Evolutionary conservation across 2,888 invertebrate species (phyloP), one percentile per base, ranked within the genome.

Genomic region (Bursaphelenchus okinawaensis): DNA sequence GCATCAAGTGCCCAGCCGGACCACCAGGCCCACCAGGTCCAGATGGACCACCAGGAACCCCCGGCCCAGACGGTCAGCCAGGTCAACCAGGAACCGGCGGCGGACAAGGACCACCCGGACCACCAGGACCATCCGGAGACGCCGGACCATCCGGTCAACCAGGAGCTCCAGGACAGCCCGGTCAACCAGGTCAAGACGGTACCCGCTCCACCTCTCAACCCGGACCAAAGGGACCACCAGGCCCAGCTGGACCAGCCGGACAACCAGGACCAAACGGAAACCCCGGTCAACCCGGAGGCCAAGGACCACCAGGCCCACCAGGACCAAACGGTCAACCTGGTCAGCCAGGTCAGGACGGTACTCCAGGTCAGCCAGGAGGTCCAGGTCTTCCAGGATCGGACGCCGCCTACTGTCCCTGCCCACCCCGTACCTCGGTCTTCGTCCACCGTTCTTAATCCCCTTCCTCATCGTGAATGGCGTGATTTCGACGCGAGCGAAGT

Each of bases 1-100:
- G 77, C 65, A 62, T 75, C 68, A 69, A 71, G 68, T 77, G 77
- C 71, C 73, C 75, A 50, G 65, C 61, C 27, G 77, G 77, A 64
- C 68, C 74, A 26, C 69, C 74, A 8, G 76, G 74, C 27, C 63
- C 66, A 8, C 26, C 51, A 7, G 67, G 67, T 16, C 62, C 67
- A 20, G 63, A 60, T 28, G 66, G 66, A 19, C 28, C 71, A 51
- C 67, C 72, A 22, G 76, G 76, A 68, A 67, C 68, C 50, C 61
- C 68, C 19, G 76, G 77, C 64, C 72, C 70, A 61, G 67, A 68
- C 63, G 75, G 75, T 67, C 73, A 67, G n/a, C 69, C 74, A 61
- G 77, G 75, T 66, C 67, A 70, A 31, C 72, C 75, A 55, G 76
- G 71, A 56, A 55, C 57, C 9, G 54, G 55, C 24, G 67, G 70